These are phyloP conservation scores for Morone saxatilis DNA, from an alignment of 2,113 vertebrate species.

Conservation along the genomic window DNA sequence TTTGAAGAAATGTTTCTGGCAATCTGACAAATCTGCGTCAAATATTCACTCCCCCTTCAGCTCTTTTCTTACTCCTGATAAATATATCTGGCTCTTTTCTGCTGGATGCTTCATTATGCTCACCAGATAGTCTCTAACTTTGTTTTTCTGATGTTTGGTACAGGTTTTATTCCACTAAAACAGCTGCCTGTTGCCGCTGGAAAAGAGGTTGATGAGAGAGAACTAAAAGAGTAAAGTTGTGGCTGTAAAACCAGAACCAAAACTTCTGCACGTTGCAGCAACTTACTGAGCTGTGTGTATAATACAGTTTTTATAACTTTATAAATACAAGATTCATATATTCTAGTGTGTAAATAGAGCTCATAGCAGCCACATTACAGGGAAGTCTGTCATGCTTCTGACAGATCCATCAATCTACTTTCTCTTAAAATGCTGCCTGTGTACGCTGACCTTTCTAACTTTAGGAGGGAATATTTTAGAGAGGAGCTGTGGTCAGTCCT, in stretches of 20 bases:
- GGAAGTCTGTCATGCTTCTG: not conserved
- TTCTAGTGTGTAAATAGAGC: not conserved
- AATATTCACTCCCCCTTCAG: not conserved
- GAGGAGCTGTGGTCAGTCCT: conserved; percentile 13
- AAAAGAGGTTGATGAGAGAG: not conserved
- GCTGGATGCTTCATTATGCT: too few relatives aligned
- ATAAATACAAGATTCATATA: not conserved
- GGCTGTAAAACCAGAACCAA: not conserved
- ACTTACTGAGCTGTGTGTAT: not conserved
- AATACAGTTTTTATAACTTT: not conserved
- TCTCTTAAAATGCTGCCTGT: conserved; percentile 39
- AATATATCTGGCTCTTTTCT: too few relatives aligned
- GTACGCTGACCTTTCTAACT: conserved; percentile 58
- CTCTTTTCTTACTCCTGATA: too few relatives aligned
- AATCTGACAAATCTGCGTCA: not conserved
- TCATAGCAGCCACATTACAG: not conserved
- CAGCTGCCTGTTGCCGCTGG: not conserved
- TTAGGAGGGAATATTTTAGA: conserved; percentile 19
- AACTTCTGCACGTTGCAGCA: not conserved
- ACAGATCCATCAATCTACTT: conserved; percentile 3
- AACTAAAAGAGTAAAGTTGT: too few relatives aligned
- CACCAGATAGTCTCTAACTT: not conserved
- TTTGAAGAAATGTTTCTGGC: not conserved
- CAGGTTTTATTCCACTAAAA: too few relatives aligned
- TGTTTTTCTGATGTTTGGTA: too few relatives aligned